Evolutionary conservation across 2,888 invertebrate genomes (phyloP).

Genomic region (Cephus spinipes): DNA sequence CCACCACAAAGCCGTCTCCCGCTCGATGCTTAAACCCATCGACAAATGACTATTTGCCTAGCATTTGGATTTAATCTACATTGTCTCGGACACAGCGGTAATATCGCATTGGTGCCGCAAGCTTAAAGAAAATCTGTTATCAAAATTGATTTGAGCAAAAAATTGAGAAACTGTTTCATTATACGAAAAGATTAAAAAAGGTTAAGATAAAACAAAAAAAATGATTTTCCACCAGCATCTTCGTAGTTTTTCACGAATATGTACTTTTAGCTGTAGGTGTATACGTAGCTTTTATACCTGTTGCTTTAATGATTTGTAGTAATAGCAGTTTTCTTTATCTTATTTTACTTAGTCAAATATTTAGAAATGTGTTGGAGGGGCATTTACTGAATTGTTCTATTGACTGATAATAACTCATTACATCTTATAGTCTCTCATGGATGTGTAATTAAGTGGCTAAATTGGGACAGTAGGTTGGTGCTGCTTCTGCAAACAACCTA

Average conservation of each 20-base stretch:
- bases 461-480: constrained; percentile 34
- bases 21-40: constrained; percentile 18
- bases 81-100: not conserved
- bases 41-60: constrained; percentile 20
- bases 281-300: not conserved
- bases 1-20: constrained; percentile 32
- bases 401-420: not conserved
- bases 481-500: constrained; percentile 34
- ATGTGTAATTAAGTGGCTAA: constrained; percentile 38
- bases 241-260: not conserved
- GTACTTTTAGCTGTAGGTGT: not conserved
- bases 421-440: not conserved
- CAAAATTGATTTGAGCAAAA: not conserved
- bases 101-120: not conserved
- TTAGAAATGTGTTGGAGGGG: not conserved
- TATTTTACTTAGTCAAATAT: not conserved
- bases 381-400: not conserved
- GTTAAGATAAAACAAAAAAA: not conserved
- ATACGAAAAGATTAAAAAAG: not conserved
- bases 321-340: not conserved
- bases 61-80: constrained; percentile 10
- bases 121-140: not conserved
- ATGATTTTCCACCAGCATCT: not conserved
- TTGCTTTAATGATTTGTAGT: not conserved
- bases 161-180: not conserved